phyloP scores from a whole-genome alignment of 2,113 vertebrate species.

The Rhinichthys klamathensis region DNA sequence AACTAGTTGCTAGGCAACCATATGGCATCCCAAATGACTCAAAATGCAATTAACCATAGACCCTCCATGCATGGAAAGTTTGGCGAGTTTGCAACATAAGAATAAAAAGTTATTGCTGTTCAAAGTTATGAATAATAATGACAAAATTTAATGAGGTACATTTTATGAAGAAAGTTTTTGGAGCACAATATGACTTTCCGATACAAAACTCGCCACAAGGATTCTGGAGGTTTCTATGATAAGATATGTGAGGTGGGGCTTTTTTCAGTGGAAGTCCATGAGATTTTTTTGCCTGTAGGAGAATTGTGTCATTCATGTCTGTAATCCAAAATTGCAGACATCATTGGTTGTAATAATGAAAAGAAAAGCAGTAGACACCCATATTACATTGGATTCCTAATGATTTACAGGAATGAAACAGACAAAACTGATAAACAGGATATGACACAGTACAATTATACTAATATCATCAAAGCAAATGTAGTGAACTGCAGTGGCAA shows the following conservation, averaged over 20 bases:
- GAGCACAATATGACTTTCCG: background rate
- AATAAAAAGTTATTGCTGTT: slow-evolving; percentile 8
- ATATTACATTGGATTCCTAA: background rate
- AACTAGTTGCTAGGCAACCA: slow-evolving; percentile 29
- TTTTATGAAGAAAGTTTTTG: background rate
- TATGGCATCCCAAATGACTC: background rate
- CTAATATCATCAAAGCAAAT: background rate
- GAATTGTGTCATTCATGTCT: background rate
- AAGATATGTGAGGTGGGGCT: background rate
- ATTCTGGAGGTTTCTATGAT: background rate
- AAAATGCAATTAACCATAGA: slow-evolving; percentile 8
- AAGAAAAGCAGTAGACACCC: background rate
- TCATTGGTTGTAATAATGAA: background rate
- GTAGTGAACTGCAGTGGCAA: background rate
- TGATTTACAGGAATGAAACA: background rate
- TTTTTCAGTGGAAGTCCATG: background rate
- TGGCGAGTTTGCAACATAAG: background rate
- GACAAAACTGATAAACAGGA: background rate
- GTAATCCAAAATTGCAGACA: background rate
- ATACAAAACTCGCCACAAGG: background rate
- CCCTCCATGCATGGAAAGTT: slow-evolving; percentile 8
- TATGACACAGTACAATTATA: background rate
- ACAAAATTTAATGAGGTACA: background rate
- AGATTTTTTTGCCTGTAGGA: background rate
- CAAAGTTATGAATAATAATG: background rate